Evolutionary conservation across 1,140 invertebrate genomes (phyloP), one percentile per base, ranked within the genome.

Genomic region (Drosophila ficusphila): DNA sequence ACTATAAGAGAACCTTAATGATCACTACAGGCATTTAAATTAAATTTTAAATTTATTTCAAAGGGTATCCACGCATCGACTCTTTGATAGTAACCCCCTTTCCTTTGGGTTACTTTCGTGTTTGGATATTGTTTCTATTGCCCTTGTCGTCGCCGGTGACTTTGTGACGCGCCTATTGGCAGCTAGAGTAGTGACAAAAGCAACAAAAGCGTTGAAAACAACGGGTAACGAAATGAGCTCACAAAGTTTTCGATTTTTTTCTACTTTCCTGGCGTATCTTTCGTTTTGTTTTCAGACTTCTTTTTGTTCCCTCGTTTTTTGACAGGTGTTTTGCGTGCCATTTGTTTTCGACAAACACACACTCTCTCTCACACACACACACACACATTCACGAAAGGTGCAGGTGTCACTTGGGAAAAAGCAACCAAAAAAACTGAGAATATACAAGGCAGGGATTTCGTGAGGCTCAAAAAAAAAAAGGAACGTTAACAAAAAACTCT

Each of bases 311-410:
- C n/a, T n/a, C n/a, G n/a, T 46, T 54, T 25, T 71, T 71, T 73
- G 68, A 73, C 70, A 73, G 67, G 67, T 73, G 70, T 73, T 73
- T 71, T 61, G 56, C 56, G 54, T 73, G 56, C 65, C 69, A 70
- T 72, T 70, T 70, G 69, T 58, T 70, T 69, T 52, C 36, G 29
- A 69, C 64, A 38, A n/a, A n/a, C n/a, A n/a, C n/a, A n/a, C n/a
- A n/a, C n/a, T n/a, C n/a, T n/a, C n/a, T n/a, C n/a, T n/a, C 19
- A 41, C 38, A 44, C 29, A 57, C 29, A 34, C 52, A 27, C 18
- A 38, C 46, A 16, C 21, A 27, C 47, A 51, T 16, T 12, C 16
- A 7, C 18, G 4, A 9, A 4, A 6, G 14, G 19, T 34, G 27
- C 39, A 42, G n/a, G 58, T 62, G 60, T 27, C 60, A 64, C 54